Evolutionary conservation across 2,797 vertebrate species (phyloP).

Genomic region (Geotrypetes seraphini): DNA sequence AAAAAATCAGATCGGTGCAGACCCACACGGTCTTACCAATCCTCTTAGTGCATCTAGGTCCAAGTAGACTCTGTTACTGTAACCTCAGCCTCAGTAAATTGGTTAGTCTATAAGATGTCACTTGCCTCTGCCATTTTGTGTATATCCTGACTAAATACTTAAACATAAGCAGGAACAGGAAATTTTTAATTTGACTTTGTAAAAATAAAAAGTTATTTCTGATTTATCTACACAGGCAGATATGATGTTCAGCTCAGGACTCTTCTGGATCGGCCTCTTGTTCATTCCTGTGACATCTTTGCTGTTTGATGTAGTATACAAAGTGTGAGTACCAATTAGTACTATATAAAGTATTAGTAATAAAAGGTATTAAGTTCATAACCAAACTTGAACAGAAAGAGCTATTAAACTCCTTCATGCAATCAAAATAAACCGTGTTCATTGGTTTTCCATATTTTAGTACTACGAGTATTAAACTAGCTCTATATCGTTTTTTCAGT

Average conservation of each 20-base stretch:
- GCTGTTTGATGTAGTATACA: slow-evolving; percentile 85
- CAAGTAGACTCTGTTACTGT: too few species aligned
- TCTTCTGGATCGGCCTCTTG: slow-evolving; percentile 91
- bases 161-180: slow-evolving; percentile 41
- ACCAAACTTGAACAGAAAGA: not conserved
- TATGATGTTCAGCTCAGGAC: slow-evolving; percentile 87
- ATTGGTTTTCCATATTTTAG: not conserved
- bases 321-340: slow-evolving; percentile 89
- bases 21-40: too few species aligned
- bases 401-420: too few species aligned
- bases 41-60: too few species aligned
- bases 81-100: too few species aligned
- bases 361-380: not conserved
- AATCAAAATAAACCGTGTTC: slow-evolving; percentile 1
- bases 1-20: too few species aligned
- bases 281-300: slow-evolving; percentile 90
- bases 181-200: slow-evolving; percentile 2
- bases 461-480: not conserved
- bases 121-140: too few species aligned
- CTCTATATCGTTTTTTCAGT: not conserved
- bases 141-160: slow-evolving; percentile 34
- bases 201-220: not conserved
- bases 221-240: slow-evolving; percentile 61
- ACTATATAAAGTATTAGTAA: too few species aligned
- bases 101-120: too few species aligned